Evolutionary conservation across 2,888 invertebrate species (phyloP), one percentile per base, ranked within the genome.

Genomic region (Sinelater perroti): DNA sequence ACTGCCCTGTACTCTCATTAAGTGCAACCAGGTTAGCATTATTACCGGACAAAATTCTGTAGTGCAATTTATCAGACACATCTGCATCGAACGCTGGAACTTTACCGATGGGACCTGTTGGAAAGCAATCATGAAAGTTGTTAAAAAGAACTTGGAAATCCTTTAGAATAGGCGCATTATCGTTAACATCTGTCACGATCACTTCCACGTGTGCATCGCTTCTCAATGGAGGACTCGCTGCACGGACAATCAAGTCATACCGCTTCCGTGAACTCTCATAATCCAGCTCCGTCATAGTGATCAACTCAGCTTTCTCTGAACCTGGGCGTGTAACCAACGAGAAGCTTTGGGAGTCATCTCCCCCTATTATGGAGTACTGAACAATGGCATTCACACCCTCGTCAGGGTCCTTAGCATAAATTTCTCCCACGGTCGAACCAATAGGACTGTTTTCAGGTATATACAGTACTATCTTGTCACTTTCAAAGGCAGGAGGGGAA

Each of bases 401-500:
- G 69, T 97, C 97, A 0, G 95, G 94, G 78, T 97, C 97, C 67
- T 87, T 88, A 0, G 97, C 93, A 69, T 89, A 86, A 51, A 97
- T 89, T 70, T 91, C 90, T 0, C 96, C 97, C 0, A 98, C 94
- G 0, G 92, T 91, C 0, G 96, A 94, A 0, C 96, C 97, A 1
- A 96, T 87, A 0, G 97, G 97, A n/a, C 95, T 95, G 75, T 99
- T 98, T 79, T 99, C 98, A 0, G 93, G 83, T 2, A 98, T 90
- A 74, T 93, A 94, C 28, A 97, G 85, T 0, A 89, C 87, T 8
- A 98, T 89, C 72, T 91, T 90, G 69, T 95, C 93, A 1, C 91
- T 90, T 59, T 92, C 89, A 77, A 95, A 96, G 0, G 90, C 89
- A 0, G 95, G 95, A 0, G 95, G 93, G 0, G 93, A 93, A 72